Conservation (phyloP, 2,797 vertebrate genomes). For the Prionace glauca region DNA sequence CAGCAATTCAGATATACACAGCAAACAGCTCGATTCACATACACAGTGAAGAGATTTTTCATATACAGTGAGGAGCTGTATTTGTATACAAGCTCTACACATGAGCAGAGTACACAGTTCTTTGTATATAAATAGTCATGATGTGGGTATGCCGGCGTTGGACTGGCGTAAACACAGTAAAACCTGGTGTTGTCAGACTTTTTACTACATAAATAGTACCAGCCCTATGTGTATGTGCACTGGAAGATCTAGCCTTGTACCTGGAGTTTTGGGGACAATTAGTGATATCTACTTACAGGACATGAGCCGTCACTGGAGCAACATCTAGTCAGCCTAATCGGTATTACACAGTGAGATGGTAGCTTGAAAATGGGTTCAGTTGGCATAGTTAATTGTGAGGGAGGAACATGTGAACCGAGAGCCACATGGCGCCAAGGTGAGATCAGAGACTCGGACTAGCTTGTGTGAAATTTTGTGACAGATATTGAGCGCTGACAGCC, state of each 20-base stretch:
- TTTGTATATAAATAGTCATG: background rate
- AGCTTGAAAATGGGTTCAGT: background rate
- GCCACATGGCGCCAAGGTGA: background rate
- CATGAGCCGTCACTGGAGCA: background rate
- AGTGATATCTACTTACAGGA: background rate
- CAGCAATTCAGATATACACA: background rate
- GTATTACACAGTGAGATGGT: background rate
- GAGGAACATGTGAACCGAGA: background rate
- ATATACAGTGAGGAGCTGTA: background rate
- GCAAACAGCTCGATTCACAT: background rate
- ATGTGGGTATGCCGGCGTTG: no score
- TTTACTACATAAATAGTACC: no score
- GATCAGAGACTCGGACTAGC: background rate
- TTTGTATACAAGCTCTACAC: background rate
- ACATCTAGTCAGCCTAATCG: background rate
- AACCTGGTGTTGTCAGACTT: no score
- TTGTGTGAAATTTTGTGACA: background rate
- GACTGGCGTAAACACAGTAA: no score
- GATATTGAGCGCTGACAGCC: background rate
- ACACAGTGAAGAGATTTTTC: background rate
- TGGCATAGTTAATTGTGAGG: background rate
- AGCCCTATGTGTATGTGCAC: no score
- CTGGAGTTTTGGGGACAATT: background rate
- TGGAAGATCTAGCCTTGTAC: background rate
- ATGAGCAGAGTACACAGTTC: background rate